phyloP scores from a whole-genome alignment of 2,888 invertebrate species.

The Mimumesa dahlbomi region DNA sequence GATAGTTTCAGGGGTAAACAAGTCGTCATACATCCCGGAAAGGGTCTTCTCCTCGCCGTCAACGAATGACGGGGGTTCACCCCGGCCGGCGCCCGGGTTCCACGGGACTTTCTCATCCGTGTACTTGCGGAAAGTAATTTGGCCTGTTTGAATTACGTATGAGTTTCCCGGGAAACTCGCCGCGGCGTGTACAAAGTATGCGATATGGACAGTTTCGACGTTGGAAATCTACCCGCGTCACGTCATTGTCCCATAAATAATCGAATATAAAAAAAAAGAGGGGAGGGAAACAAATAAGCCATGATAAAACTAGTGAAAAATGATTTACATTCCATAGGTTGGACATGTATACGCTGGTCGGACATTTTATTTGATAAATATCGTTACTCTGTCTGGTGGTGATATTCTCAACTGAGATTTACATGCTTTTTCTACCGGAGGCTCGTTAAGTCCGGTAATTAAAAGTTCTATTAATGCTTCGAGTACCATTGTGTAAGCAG shows the following conservation, averaged over 20 bases:
- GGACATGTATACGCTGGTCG: too few relatives aligned
- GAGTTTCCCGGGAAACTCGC: background rate
- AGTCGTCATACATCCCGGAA: conserved; percentile 45
- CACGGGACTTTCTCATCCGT: conserved; percentile 13
- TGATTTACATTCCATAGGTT: too few relatives aligned
- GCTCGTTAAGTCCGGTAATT: conserved; percentile 4
- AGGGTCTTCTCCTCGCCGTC: conserved; percentile 24
- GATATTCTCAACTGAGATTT: too few relatives aligned
- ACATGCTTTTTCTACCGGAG: background rate
- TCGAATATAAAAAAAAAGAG: too few relatives aligned
- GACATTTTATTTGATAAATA: too few relatives aligned
- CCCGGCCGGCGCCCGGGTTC: conserved; percentile 35
- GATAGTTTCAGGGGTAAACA: conserved; percentile 54
- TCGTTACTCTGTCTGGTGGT: too few relatives aligned
- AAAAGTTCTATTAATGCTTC: conserved; percentile 12
- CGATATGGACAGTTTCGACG: too few relatives aligned
- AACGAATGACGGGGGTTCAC: too few relatives aligned
- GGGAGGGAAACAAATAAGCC: too few relatives aligned
- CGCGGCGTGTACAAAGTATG: background rate
- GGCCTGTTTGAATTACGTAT: conserved; percentile 12
- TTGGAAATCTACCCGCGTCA: too few relatives aligned
- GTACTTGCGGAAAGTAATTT: conserved; percentile 17
- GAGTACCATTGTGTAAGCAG: background rate
- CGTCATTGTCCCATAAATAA: too few relatives aligned
- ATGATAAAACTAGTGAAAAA: too few relatives aligned